phyloP scores from a whole-genome alignment of 1,140 invertebrate genomes.

The Pseudomyrmex gracilis region DNA sequence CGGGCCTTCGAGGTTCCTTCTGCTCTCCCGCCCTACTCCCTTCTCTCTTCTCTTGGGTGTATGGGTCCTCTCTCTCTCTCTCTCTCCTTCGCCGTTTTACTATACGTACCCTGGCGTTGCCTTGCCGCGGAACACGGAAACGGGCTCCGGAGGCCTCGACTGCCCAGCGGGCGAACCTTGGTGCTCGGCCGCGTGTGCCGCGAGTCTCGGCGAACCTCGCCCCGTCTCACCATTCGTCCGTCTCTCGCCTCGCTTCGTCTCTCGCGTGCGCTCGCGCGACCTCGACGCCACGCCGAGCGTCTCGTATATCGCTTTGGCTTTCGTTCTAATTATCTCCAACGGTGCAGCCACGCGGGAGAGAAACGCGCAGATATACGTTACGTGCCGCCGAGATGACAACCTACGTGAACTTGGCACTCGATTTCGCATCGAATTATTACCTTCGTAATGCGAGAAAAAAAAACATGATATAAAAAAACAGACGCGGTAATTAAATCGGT shows the following conservation, averaged over 20 bases:
- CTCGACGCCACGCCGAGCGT: constrained; percentile 40
- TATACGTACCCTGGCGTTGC: constrained; percentile 30
- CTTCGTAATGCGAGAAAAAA: too few species aligned
- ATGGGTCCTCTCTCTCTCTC: neutral
- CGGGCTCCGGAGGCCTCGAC: constrained; percentile 43
- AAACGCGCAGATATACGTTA: constrained; percentile 13
- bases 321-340: constrained; percentile 62
- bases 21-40: constrained; percentile 31
- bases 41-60: neutral
- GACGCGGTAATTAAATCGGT: too few species aligned
- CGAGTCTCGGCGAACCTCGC: constrained; percentile 8
- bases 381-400: too few species aligned
- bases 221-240: neutral
- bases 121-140: constrained; percentile 63
- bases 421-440: too few species aligned
- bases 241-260: constrained; percentile 13
- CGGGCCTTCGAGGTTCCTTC: constrained; percentile 62
- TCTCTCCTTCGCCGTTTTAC: too few species aligned
- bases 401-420: too few species aligned
- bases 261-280: constrained; percentile 50
- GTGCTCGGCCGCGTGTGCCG: constrained; percentile 45
- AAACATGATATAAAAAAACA: too few species aligned
- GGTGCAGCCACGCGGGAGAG: constrained; percentile 54
- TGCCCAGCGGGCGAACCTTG: constrained; percentile 53
- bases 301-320: constrained; percentile 60